Conservation (phyloP, 2,113 vertebrate genomes). For the Oophaga pumilio region DNA sequence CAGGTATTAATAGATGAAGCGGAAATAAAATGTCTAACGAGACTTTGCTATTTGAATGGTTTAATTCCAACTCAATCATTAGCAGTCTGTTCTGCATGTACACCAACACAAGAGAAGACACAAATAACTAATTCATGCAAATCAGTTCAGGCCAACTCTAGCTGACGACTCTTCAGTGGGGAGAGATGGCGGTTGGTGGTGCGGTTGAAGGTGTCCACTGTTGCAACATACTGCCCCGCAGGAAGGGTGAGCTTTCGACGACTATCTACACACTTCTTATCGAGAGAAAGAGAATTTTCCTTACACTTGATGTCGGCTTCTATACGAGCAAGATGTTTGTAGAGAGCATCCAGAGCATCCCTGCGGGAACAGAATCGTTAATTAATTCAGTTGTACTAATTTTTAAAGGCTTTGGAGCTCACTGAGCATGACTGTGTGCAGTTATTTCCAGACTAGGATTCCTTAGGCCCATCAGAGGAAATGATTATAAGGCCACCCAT, state of each 20-base stretch:
- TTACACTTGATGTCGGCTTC: slow-evolving; percentile 79
- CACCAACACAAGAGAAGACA: neutral
- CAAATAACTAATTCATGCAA: neutral
- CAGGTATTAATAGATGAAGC: neutral
- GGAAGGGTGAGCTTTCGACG: slow-evolving; percentile 71
- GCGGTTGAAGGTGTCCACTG: slow-evolving; percentile 69
- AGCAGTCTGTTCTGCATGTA: neutral
- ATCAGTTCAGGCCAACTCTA: slow-evolving; percentile 62
- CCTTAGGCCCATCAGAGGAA: too few species aligned
- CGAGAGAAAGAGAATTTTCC: slow-evolving; percentile 71
- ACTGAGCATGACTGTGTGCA: too few species aligned
- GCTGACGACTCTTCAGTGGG: slow-evolving; percentile 62
- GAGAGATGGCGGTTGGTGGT: slow-evolving; percentile 65
- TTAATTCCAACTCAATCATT: neutral
- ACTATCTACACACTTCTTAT: slow-evolving; percentile 75
- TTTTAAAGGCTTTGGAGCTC: too few species aligned
- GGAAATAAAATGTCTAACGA: neutral
- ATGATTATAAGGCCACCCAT: too few species aligned
- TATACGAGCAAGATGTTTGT: slow-evolving; percentile 80
- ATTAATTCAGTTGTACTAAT: too few species aligned
- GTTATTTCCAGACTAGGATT: too few species aligned
- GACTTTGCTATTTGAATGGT: neutral
- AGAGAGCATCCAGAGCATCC: slow-evolving; percentile 77
- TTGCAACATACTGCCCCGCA: slow-evolving; percentile 66
- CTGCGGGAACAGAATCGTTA: slow-evolving; percentile 65